phyloP scores from a whole-genome alignment of 2,797 vertebrate species.

The Chlorospingus flavigularis region DNA sequence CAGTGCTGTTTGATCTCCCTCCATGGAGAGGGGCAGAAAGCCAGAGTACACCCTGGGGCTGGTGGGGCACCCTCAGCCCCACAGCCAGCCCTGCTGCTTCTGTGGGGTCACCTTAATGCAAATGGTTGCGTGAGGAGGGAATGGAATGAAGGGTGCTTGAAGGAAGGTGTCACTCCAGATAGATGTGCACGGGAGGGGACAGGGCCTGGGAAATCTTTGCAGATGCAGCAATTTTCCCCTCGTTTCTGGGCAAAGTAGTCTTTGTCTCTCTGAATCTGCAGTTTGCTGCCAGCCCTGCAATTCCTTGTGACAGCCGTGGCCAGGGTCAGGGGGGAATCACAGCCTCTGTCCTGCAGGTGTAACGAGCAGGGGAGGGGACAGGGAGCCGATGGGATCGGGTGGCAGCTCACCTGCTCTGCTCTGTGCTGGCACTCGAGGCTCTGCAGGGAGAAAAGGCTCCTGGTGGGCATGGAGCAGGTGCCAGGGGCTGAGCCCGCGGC shows the following conservation, averaged over 20 bases:
- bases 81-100: fast-evolving
- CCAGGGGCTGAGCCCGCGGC: fast-evolving
- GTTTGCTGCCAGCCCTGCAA: slow-evolving; percentile 21
- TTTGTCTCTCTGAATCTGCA: slow-evolving; percentile 51
- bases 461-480: background rate
- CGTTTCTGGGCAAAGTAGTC: slow-evolving; percentile 7
- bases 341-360: slow-evolving; percentile 43
- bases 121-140: background rate
- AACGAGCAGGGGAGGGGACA: background rate
- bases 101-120: slow-evolving; percentile 14
- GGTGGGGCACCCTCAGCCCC: background rate
- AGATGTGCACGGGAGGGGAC: slow-evolving; percentile 1
- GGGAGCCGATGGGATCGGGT: background rate
- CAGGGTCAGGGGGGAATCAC: slow-evolving; percentile 41
- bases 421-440: background rate
- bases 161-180: slow-evolving; percentile 64
- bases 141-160: slow-evolving; percentile 38
- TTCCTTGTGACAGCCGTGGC: slow-evolving; percentile 47
- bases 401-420: background rate
- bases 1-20: background rate
- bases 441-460: background rate
- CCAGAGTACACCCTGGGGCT: fast-evolving
- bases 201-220: slow-evolving; percentile 53
- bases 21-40: fast-evolving
- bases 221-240: slow-evolving; percentile 58